Evolutionary conservation across 2,113 vertebrate species (phyloP).

Genomic region (Hemibagrus wyckioides): DNA sequence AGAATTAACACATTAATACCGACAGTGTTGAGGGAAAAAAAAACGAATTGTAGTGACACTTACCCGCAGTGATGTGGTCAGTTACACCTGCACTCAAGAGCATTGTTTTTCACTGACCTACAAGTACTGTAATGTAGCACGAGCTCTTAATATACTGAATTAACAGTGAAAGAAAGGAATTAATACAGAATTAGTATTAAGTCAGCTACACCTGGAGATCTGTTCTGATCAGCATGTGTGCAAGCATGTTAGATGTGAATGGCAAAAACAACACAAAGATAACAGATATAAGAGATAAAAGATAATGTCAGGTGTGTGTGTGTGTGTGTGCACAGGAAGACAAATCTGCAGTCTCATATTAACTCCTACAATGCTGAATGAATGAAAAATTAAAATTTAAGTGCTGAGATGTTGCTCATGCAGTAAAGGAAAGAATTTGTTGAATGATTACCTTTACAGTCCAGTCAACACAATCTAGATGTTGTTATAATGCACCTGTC

Average conservation of each 20-base stretch:
- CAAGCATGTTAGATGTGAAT: not conserved
- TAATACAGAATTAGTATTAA: slow-evolving; percentile 1
- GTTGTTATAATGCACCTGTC: not conserved
- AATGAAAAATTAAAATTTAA: not conserved
- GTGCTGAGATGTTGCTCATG: not conserved
- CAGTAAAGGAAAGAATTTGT: not conserved
- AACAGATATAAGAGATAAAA: too few species aligned
- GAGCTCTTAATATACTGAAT: not conserved
- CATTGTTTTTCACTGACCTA: not conserved
- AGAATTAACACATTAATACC: not conserved
- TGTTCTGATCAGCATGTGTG: slow-evolving; percentile 2
- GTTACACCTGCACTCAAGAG: not conserved
- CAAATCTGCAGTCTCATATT: not conserved
- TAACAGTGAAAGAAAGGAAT: not conserved
- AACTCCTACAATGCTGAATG: not conserved
- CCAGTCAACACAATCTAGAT: too few species aligned
- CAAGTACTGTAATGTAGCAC: not conserved
- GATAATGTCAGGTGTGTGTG: not conserved
- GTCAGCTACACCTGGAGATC: not conserved
- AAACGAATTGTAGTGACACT: not conserved
- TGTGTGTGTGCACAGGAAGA: not conserved
- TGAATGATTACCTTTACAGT: not conserved
- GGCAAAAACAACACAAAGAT: not conserved
- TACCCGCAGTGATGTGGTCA: not conserved
- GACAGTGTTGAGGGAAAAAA: not conserved